phyloP scores from a whole-genome alignment of 2,113 vertebrate genomes.

The Petromus typicus region DNA sequence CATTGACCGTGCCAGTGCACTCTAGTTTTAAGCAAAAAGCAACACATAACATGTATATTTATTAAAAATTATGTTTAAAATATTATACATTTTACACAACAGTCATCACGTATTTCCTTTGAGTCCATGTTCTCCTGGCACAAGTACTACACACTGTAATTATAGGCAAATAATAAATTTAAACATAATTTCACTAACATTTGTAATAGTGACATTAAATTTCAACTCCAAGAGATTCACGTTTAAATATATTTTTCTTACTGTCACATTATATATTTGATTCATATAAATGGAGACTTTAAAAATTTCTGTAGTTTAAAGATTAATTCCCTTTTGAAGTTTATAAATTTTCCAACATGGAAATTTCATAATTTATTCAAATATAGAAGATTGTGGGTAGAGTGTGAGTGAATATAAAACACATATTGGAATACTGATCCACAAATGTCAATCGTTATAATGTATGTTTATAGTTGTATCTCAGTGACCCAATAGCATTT shows the following conservation, averaged over 20 bases:
- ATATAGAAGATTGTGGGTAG: not conserved
- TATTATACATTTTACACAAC: not conserved
- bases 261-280: not conserved
- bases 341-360: not conserved
- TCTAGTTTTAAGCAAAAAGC: not conserved
- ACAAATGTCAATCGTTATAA: not conserved
- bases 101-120: not conserved
- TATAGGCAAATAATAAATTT: not conserved
- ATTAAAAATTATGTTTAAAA: not conserved
- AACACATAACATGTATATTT: not conserved
- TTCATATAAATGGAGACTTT: not conserved
- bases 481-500: not conserved
- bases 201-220: not conserved
- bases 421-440: not conserved
- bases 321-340: not conserved
- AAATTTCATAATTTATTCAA: not conserved
- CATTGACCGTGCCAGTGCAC: not conserved
- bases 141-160: not conserved
- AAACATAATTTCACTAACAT: constrained; percentile 21
- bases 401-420: not conserved
- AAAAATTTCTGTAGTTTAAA: not conserved
- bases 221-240: constrained; percentile 2
- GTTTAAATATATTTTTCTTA: not conserved
- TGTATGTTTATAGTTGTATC: not conserved
- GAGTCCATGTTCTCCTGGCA: not conserved